These are phyloP conservation scores for Hirudo medicinalis DNA, from an alignment of 1,140 invertebrate genomes.

Conservation along the genomic window DNA sequence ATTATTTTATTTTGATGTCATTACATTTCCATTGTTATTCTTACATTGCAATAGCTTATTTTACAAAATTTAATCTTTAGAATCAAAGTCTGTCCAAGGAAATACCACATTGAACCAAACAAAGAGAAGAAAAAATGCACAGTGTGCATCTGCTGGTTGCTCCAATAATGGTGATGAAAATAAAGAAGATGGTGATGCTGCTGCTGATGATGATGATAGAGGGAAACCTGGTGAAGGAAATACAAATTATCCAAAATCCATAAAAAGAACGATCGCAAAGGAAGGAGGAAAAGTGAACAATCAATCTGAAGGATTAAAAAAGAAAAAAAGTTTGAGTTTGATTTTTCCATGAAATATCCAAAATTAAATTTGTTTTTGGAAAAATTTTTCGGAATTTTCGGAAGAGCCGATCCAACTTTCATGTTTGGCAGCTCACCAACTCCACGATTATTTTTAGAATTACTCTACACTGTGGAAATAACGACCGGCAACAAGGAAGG, in stretches of 20 bases:
- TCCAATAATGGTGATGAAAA: not conserved
- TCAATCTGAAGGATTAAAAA: not conserved
- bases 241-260: not conserved
- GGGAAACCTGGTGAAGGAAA: not conserved
- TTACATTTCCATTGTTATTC: not conserved
- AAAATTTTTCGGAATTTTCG: too few species aligned
- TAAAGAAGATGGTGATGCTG: not conserved
- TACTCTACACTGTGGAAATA: not conserved
- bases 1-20: not conserved
- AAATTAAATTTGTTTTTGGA: too few species aligned
- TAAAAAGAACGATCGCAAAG: not conserved
- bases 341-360: not conserved
- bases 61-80: not conserved
- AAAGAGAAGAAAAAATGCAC: not conserved
- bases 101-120: not conserved
- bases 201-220: not conserved
- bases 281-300: not conserved
- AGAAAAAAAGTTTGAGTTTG: constrained; percentile 1
- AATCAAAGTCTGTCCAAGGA: not conserved
- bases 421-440: not conserved
- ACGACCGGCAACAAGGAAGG: not conserved
- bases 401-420: not conserved
- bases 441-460: not conserved
- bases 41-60: not conserved
- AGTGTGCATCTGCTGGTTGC: not conserved